Evolutionary conservation across 2,888 invertebrate species (phyloP), one percentile per base, ranked within the genome.

Genomic region (Diarsia rubi): DNA sequence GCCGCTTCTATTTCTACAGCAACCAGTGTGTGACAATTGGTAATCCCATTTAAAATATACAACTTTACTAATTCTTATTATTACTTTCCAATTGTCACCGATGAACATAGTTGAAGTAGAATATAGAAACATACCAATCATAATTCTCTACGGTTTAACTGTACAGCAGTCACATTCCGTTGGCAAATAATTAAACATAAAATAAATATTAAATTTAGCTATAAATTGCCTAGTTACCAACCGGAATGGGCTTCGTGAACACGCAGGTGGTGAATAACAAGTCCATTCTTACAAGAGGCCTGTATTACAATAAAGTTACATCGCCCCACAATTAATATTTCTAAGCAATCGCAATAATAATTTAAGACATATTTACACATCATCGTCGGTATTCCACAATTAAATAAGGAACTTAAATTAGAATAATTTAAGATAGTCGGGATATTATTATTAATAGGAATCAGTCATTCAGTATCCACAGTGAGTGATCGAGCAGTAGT

Each of bases 141-240:
- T 92, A 92, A 91, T 94, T 92, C 93, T 90, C 90, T 96, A 96
- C 90, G 88, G 90, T 93, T 93, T 91, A 93, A 93, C 96, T 96
- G 95, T 96, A 96, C 96, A 96, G 90, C 92, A 95, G 95, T 94
- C 96, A 83, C 96, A 96, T 96, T 95, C 96, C 96, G 95, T 95
- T 95, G 96, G 96, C 94, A 95, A 95, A 95, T 91, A 89, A 94
- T 94, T 94, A 93, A 95, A 87, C 79, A 75, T 86, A 85, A 92
- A 94, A 94, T 93, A 95, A 95, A 93, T 93, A 94, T 93, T 94
- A 93, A 91, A 96, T 95, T 96, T 95, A 94, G 94, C 96, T 96
- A 96, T 90, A 93, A 95, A 94, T 96, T 96, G 94, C 92, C 96
- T 96, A 96, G 93, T 93, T 92, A 95, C 96, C 96, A 94, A 94